These are phyloP conservation scores for Calvadosia cruxmelitensis DNA, from an alignment of 30 jellyfish, hydroid and myxozoan genomes.

Conservation along the genomic window DNA sequence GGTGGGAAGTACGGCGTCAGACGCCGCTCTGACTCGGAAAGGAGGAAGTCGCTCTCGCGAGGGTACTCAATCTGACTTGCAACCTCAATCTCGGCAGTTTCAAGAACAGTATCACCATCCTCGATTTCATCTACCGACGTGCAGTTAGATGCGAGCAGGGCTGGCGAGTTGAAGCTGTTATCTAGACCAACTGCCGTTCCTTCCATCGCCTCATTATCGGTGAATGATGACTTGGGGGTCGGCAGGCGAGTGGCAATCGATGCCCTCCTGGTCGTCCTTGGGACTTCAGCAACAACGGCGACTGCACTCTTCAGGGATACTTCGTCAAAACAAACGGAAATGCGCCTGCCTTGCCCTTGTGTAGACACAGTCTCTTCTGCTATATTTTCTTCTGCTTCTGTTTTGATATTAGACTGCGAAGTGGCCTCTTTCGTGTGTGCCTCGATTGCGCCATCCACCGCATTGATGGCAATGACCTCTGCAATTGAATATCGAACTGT, in stretches of 20 bases:
- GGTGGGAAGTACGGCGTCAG: neutral
- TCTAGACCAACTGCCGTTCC: too few relatives aligned
- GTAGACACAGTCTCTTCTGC: neutral
- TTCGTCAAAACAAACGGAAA: neutral
- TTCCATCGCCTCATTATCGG: neutral
- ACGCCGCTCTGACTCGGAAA: neutral
- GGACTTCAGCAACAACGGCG: neutral
- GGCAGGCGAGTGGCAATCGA: slow-evolving; percentile 20
- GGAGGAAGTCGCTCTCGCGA: neutral
- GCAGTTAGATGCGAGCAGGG: too few relatives aligned
- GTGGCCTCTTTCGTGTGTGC: neutral
- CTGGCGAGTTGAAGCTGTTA: too few relatives aligned
- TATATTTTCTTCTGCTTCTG: neutral
- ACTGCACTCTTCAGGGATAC: neutral
- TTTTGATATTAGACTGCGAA: neutral
- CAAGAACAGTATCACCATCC: neutral
- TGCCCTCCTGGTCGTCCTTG: neutral
- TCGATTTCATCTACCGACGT: neutral
- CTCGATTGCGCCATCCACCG: neutral
- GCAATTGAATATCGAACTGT: neutral
- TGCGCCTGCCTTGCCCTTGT: neutral
- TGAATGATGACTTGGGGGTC: slow-evolving; percentile 32
- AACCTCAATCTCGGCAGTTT: neutral
- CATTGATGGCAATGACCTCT: neutral
- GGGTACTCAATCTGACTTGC: neutral